Percentiles rank a stretch among this genome's conserved stretches.
phyloP scores from a whole-genome alignment of 2,888 invertebrate species.

The Synanthedon formicaeformis region DNA sequence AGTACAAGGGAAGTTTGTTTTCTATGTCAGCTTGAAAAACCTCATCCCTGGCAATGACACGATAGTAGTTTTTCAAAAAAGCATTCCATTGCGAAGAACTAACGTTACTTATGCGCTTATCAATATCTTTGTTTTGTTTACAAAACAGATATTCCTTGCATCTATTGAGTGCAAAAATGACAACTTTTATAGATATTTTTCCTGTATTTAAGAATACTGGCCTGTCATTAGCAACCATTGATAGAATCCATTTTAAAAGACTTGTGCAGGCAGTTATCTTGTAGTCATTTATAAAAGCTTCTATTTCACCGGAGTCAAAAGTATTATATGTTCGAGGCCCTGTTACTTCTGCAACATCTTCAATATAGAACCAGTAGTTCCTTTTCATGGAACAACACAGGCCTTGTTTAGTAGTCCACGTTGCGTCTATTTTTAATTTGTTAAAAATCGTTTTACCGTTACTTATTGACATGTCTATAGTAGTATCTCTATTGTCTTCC shows the following conservation, averaged over 20 bases:
- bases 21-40: constrained; percentile 51
- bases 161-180: constrained; percentile 79
- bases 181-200: constrained; percentile 62
- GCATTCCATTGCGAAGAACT: constrained; percentile 75
- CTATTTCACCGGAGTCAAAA: constrained; percentile 65
- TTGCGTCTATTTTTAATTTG: constrained; percentile 42
- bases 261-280: constrained; percentile 83
- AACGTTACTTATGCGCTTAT: constrained; percentile 41
- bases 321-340: constrained; percentile 81
- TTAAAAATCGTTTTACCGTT: constrained; percentile 38
- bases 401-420: constrained; percentile 60
- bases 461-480: constrained; percentile 26
- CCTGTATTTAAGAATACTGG: constrained; percentile 65
- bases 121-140: constrained; percentile 76
- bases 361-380: constrained; percentile 74
- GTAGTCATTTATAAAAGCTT: constrained; percentile 78
- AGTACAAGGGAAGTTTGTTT: constrained; percentile 40
- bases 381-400: constrained; percentile 68
- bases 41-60: constrained; percentile 70
- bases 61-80: constrained; percentile 76
- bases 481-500: constrained; percentile 22
- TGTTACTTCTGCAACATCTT: constrained; percentile 72
- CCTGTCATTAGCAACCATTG: constrained; percentile 42
- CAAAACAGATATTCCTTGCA: constrained; percentile 74
- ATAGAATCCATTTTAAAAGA: constrained; percentile 73